Conservation (phyloP, 2,797 vertebrate species). For the Notolabrus celidotus region DNA sequence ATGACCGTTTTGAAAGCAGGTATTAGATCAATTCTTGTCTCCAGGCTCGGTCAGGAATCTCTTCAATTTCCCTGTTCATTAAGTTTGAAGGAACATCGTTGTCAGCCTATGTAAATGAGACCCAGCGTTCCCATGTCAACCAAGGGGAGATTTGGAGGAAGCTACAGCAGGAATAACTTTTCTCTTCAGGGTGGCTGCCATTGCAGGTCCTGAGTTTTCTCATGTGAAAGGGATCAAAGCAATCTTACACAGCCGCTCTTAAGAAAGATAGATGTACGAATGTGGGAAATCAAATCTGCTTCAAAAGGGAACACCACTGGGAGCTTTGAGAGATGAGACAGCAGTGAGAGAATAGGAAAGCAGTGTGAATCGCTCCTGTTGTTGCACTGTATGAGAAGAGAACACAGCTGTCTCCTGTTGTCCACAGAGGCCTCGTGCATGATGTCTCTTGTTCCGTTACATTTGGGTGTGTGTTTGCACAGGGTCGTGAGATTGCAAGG, state of each 20-base stretch:
- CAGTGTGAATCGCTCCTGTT: constrained; percentile 66
- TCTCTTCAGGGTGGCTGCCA: constrained; percentile 66
- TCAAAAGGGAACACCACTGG: constrained; percentile 74
- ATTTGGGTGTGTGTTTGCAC: constrained; percentile 11
- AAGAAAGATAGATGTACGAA: constrained; percentile 72
- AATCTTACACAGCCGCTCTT: constrained; percentile 67
- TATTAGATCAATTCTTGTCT: constrained; percentile 25
- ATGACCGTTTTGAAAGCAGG: background rate
- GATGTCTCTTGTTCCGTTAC: constrained; percentile 45
- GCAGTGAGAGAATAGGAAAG: constrained; percentile 61
- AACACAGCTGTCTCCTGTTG: constrained; percentile 58
- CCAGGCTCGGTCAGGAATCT: constrained; percentile 28
- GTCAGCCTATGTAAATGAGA: constrained; percentile 63
- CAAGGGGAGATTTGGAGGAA: constrained; percentile 45
- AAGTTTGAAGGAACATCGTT: constrained; percentile 55
- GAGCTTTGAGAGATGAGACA: constrained; percentile 60
- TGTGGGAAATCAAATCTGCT: constrained; percentile 72
- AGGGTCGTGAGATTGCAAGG: constrained; percentile 1
- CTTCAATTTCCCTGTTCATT: constrained; percentile 49
- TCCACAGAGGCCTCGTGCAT: constrained; percentile 39
- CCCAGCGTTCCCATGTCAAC: constrained; percentile 68
- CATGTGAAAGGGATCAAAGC: constrained; percentile 75
- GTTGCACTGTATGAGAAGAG: constrained; percentile 51
- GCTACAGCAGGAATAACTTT: constrained; percentile 54
- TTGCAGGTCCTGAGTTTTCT: constrained; percentile 62